Evolutionary conservation across 1,140 invertebrate species (phyloP).

Genomic region (Scaptomyza pallida): DNA sequence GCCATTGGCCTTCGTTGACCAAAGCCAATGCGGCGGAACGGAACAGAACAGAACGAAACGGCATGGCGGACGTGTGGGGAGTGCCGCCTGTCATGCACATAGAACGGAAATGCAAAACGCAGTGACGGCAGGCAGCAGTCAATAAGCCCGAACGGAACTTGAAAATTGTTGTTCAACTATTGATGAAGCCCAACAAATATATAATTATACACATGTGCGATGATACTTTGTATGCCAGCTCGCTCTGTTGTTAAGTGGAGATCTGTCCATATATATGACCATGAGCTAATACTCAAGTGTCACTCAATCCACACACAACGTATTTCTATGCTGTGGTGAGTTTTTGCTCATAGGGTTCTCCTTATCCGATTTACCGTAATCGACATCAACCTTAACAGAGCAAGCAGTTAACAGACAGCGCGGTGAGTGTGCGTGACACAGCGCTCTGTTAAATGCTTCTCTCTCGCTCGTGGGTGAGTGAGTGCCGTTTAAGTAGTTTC

Average conservation of each 20-base stretch:
- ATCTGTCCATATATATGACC: not conserved
- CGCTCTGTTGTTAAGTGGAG: constrained; percentile 3
- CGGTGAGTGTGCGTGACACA: constrained; percentile 23
- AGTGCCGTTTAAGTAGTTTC: constrained; percentile 5
- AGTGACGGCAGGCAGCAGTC: not conserved
- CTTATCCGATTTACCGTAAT: not conserved
- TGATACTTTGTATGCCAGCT: constrained; percentile 2
- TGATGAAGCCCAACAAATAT: constrained; percentile 36
- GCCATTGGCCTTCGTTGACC: constrained; percentile 74
- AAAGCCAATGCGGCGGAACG: constrained; percentile 26
- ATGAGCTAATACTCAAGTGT: constrained; percentile 9
- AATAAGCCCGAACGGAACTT: constrained; percentile 38
- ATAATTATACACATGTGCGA: constrained; percentile 13
- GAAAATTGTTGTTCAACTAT: constrained; percentile 49
- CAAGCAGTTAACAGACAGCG: not conserved
- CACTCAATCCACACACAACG: not conserved
- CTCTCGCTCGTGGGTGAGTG: not conserved
- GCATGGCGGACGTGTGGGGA: constrained; percentile 35
- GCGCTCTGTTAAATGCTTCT: not conserved
- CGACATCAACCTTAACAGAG: not conserved
- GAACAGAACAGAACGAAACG: not conserved
- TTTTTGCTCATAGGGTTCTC: not conserved
- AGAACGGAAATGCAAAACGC: constrained; percentile 58
- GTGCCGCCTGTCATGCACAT: constrained; percentile 46
- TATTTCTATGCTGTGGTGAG: too few species aligned